Percentiles rank a stretch among this genome's conserved stretches.
Conservation (phyloP, 2,113 vertebrate species). For the Gorsachius goisagi region DNA sequence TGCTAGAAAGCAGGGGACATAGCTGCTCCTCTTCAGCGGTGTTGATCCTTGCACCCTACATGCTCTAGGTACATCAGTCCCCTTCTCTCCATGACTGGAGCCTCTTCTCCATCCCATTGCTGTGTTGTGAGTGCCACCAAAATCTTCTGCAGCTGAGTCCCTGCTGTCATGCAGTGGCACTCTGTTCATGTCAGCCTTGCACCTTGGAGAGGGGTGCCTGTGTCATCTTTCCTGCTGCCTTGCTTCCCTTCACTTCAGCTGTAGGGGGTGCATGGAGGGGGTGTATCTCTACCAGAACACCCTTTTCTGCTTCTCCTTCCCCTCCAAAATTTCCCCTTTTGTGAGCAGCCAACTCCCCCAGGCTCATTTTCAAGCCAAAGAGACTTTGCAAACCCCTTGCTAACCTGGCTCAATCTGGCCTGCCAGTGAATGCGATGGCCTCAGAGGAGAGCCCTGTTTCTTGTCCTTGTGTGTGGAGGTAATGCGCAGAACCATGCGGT, state of each 20-base stretch:
- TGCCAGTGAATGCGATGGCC: accelerated
- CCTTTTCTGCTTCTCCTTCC: background rate
- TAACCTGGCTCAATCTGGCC: background rate
- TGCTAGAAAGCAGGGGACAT: background rate
- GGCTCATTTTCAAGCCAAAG: background rate
- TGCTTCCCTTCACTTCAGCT: background rate
- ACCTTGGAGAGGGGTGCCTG: background rate
- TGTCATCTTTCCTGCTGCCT: background rate
- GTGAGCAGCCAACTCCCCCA: background rate
- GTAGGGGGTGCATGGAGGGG: background rate
- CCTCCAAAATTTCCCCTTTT: background rate
- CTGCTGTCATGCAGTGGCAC: background rate
- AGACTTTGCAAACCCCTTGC: background rate
- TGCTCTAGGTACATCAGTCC: background rate
- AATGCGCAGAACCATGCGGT: background rate
- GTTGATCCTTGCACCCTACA: background rate
- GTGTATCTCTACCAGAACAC: background rate
- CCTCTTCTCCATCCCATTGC: background rate
- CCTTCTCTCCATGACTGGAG: accelerated
- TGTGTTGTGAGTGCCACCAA: background rate
- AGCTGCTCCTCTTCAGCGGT: background rate
- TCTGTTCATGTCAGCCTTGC: background rate
- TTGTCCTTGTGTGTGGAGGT: background rate
- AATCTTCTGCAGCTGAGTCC: background rate
- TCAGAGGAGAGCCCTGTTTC: background rate